phyloP scores from a whole-genome alignment of 1,140 invertebrate genomes.

The Harpegnathos saltator region DNA sequence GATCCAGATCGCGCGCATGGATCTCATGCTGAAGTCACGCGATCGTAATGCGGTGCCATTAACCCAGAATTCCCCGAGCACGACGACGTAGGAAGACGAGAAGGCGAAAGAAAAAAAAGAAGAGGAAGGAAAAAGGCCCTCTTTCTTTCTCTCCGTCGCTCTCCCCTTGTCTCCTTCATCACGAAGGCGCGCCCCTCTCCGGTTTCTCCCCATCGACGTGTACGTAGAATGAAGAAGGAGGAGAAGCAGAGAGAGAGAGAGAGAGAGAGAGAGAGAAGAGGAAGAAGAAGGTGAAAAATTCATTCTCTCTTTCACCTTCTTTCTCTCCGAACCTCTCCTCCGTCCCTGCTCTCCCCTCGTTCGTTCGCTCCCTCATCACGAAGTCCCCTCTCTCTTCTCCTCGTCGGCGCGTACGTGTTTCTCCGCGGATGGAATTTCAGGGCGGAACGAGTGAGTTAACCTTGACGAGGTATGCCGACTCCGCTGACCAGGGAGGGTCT shows the following conservation, averaged over 20 bases:
- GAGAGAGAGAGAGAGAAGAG: too few relatives aligned
- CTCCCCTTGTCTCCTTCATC: slow-evolving; percentile 34
- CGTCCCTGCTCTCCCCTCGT: too few relatives aligned
- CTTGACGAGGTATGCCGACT: slow-evolving; percentile 74
- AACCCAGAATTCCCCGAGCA: slow-evolving; percentile 81
- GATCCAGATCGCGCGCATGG: slow-evolving; percentile 70
- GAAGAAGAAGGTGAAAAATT: too few relatives aligned
- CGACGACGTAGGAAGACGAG: slow-evolving; percentile 50
- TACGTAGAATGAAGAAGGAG: too few relatives aligned
- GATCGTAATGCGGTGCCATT: slow-evolving; percentile 81
- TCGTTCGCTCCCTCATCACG: not conserved
- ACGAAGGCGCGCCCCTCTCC: not conserved
- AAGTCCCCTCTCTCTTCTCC: not conserved
- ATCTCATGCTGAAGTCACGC: slow-evolving; percentile 78
- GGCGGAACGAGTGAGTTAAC: slow-evolving; percentile 70
- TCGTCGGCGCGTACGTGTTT: slow-evolving; percentile 38
- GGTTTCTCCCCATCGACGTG: not conserved
- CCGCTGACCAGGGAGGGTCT: slow-evolving; percentile 72
- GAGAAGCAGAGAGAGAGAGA: too few relatives aligned
- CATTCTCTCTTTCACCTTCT: too few relatives aligned
- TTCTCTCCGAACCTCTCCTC: too few relatives aligned
- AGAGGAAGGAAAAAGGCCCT: not conserved
- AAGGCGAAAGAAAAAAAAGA: slow-evolving; percentile 1
- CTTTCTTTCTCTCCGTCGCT: slow-evolving; percentile 22
- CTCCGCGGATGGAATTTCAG: slow-evolving; percentile 71